Conservation (phyloP, 2,797 vertebrate genomes). For the Fringilla coelebs region DNA sequence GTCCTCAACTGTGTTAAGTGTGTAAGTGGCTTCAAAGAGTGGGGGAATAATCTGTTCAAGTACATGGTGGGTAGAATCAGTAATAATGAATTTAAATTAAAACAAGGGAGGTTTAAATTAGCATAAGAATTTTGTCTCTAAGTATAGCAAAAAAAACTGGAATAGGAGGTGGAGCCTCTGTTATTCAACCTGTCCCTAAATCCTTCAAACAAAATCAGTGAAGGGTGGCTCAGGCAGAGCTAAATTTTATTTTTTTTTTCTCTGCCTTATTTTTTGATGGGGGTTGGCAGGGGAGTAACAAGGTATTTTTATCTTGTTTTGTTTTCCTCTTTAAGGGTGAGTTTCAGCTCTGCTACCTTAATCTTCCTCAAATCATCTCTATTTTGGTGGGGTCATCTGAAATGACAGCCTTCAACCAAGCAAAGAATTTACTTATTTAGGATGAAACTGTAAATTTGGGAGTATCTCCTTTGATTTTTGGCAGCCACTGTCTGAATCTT, state of each 20-base stretch:
- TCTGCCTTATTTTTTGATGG: background rate
- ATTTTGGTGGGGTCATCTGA: background rate
- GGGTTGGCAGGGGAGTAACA: background rate
- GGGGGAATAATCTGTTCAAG: background rate
- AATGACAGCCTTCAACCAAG: background rate
- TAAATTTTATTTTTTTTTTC: background rate
- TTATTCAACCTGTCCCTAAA: conserved; percentile 12
- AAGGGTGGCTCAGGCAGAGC: background rate
- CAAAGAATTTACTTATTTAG: background rate
- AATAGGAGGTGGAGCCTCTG: conserved; percentile 18
- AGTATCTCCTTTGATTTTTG: background rate
- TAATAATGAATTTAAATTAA: conserved; percentile 59
- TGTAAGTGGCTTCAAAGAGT: background rate
- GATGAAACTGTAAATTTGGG: background rate
- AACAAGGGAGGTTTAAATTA: conserved; percentile 61
- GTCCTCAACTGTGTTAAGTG: background rate
- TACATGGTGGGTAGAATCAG: conserved; percentile 38
- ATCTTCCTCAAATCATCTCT: background rate
- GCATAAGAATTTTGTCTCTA: conserved; percentile 44
- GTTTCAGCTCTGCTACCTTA: background rate
- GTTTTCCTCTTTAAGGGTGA: background rate
- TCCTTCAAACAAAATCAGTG: conserved; percentile 5
- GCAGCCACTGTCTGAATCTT: background rate
- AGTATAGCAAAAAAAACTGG: conserved; percentile 30
- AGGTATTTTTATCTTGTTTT: background rate